Base-by-base conservation (phyloP, 2,113 vertebrate genomes). In the Rhagologus leucostigma region DNA sequence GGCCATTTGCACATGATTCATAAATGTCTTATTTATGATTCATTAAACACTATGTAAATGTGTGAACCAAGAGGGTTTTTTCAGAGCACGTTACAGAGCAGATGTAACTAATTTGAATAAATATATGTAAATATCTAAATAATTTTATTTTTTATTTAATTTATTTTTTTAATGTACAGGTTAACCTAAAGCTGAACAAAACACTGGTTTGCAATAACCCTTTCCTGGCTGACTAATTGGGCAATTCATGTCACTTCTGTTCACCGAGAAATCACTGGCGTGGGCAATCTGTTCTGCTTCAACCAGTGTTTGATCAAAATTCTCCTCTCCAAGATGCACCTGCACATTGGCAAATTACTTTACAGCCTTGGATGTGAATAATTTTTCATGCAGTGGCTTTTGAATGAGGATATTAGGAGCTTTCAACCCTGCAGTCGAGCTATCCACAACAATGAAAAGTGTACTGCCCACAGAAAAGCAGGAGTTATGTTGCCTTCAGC, bases 71-170 rank as follows among this genome's bases (percentile, higher is more conserved):
- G 57, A 65, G 37, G 33, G 26, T 80, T 73, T 85, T 75, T 73
- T 81, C 60, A 39, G 59, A 94, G 81, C 62, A 60, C 12, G 37
- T 91, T 94, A 87, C 41, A 35, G 77, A 97, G 70, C 94, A 97
- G 95, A 96, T 76, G 53, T 70, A 95, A 85, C 74, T 70, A 95
- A 97, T 96, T 96, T 97, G 91, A 97, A 96, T 94, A 96, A 96
- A 92, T 92, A 53, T 10, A 89, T 92, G 82, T 92, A 94, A 97
- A 90, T 95, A 95, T 90, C 82, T 23, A 96, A 94, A 89, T 92
- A 63, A 4, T 55, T 65, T 35, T 63, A 39, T 32, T 85, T 89
- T 68, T 56, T 7, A 19, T 46, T 20, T 41, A 59, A 78, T 70
- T 79, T 83, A 27, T 75, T 91, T 93, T 70, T 87, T 71, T 80